phyloP scores from a whole-genome alignment of 2,888 invertebrate species.

The Omphaloscelis lunosa region DNA sequence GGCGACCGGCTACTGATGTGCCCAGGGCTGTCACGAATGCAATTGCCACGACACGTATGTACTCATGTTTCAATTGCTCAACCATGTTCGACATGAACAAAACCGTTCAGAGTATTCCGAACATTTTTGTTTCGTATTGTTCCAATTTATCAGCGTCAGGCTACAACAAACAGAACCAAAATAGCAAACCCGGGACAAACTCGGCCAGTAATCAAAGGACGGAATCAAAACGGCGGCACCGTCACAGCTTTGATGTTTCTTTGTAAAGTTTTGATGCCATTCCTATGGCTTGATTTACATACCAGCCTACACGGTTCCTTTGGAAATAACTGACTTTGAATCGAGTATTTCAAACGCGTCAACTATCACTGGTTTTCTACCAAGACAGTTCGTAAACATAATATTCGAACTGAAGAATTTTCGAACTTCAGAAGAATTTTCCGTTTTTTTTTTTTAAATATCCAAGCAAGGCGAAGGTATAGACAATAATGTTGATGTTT shows the following conservation, averaged over 20 bases:
- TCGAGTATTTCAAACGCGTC: slow-evolving; percentile 61
- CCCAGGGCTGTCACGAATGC: slow-evolving; percentile 66
- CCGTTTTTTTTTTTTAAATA: slow-evolving; percentile 60
- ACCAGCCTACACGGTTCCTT: slow-evolving; percentile 63
- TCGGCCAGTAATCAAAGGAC: slow-evolving; percentile 84
- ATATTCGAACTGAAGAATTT: slow-evolving; percentile 52
- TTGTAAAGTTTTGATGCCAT: slow-evolving; percentile 76
- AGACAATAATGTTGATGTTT: slow-evolving; percentile 70
- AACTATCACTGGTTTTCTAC: slow-evolving; percentile 56
- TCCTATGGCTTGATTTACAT: slow-evolving; percentile 73
- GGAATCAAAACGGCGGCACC: slow-evolving; percentile 83
- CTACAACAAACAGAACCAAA: slow-evolving; percentile 72
- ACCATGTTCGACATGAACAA: slow-evolving; percentile 44
- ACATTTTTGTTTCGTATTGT: slow-evolving; percentile 59
- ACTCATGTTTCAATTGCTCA: slow-evolving; percentile 54
- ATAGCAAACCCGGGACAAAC: slow-evolving; percentile 80
- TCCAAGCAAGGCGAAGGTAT: slow-evolving; percentile 49
- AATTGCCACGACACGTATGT: slow-evolving; percentile 48
- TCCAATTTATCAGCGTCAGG: slow-evolving; percentile 64
- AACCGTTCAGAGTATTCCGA: slow-evolving; percentile 39
- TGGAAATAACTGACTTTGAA: slow-evolving; percentile 67
- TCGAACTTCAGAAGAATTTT: slow-evolving; percentile 56
- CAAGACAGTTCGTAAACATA: slow-evolving; percentile 59
- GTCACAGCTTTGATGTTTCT: slow-evolving; percentile 85
- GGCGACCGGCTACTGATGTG: slow-evolving; percentile 57